Evolutionary conservation across 2,797 vertebrate genomes (phyloP).

Genomic region (Cossypha polioptera): DNA sequence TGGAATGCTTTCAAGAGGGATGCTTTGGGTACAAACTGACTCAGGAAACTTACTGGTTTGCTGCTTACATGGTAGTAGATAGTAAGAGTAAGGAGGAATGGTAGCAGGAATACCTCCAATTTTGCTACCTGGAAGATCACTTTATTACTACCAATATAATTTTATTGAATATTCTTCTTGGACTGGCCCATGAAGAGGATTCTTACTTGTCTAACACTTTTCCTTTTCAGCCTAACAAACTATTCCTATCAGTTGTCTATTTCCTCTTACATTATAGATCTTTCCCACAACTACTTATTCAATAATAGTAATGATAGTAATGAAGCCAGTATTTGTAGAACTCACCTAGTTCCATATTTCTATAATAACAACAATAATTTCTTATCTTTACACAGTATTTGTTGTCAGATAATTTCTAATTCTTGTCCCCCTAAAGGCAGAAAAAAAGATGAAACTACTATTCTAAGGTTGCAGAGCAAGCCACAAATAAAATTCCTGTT

Average conservation of each 20-base stretch:
- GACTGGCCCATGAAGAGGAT: neutral
- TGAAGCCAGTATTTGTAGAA: neutral
- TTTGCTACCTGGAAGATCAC: neutral
- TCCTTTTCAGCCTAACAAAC: neutral
- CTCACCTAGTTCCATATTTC: neutral
- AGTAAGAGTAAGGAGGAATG: slow-evolving; percentile 20
- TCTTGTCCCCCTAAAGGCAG: neutral
- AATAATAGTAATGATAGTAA: neutral
- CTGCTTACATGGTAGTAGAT: slow-evolving; percentile 5
- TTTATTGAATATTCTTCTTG: neutral
- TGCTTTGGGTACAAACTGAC: slow-evolving; percentile 53
- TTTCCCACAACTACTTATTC: neutral
- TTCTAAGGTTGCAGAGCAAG: neutral
- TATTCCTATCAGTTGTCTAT: neutral
- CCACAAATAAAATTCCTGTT: neutral
- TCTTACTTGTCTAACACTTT: neutral
- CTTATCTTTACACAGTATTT: neutral
- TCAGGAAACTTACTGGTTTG: slow-evolving; percentile 40
- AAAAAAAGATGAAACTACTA: neutral
- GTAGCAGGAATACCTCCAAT: slow-evolving; percentile 27
- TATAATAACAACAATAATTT: neutral
- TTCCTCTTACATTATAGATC: neutral
- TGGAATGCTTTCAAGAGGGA: slow-evolving; percentile 75
- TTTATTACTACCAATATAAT: neutral
- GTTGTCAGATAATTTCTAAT: neutral